phyloP scores from a whole-genome alignment of 2,888 invertebrate genomes.

The Noctuana brunneofusca region DNA sequence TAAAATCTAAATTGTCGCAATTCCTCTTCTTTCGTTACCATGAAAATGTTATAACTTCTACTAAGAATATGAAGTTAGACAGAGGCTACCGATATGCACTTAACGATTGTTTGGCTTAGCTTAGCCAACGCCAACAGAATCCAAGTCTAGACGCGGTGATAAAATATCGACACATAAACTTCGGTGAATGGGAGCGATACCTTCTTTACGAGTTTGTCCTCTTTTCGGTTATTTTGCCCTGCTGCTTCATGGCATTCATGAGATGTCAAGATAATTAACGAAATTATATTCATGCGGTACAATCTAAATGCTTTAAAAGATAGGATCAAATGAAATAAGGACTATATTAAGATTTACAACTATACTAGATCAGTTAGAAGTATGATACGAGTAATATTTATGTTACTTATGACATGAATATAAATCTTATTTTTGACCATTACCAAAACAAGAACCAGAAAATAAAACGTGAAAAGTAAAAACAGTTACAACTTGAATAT shows the following conservation, averaged over 20 bases:
- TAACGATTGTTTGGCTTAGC: slow-evolving; percentile 7
- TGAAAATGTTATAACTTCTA: background rate
- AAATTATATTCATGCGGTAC: background rate
- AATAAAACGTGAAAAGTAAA: too few species aligned
- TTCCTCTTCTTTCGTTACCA: background rate
- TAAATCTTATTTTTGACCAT: too few species aligned
- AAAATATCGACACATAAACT: slow-evolving; percentile 24
- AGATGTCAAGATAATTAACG: background rate
- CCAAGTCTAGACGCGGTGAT: slow-evolving; percentile 19
- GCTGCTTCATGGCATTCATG: background rate
- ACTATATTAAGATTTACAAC: background rate
- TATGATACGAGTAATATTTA: too few species aligned
- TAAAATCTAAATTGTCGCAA: too few species aligned
- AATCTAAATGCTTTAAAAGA: background rate
- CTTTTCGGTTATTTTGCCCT: slow-evolving; percentile 1
- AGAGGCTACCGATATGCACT: background rate
- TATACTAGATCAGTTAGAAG: too few species aligned
- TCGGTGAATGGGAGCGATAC: background rate
- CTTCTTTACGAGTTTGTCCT: slow-evolving; percentile 10
- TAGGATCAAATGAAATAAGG: background rate
- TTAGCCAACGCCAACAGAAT: slow-evolving; percentile 3
- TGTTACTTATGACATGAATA: too few species aligned
- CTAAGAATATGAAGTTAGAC: background rate
- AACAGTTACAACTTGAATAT: too few species aligned
- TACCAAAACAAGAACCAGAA: too few species aligned